phyloP scores from a whole-genome alignment of 2,888 invertebrate species.

The Rugalucina vietnamica region DNA sequence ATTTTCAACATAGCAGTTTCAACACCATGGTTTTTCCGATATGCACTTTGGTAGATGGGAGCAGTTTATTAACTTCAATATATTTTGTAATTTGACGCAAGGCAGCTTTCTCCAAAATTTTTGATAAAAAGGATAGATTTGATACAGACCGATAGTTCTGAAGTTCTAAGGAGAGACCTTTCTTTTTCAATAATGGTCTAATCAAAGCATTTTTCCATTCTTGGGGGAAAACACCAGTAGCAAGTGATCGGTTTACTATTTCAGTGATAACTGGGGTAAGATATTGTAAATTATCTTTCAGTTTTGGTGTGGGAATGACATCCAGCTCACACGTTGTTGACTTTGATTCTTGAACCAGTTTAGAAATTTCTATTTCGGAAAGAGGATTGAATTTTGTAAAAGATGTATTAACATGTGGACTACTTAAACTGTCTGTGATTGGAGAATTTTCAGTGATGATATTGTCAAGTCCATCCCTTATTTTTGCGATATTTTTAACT shows the following conservation, averaged over 20 bases:
- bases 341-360: conserved; percentile 28
- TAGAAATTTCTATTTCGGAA: conserved; percentile 27
- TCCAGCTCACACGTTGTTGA: conserved; percentile 35
- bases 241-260: conserved; percentile 33
- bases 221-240: conserved; percentile 33
- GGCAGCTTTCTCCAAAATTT: conserved; percentile 42
- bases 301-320: conserved; percentile 25
- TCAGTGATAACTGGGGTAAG: conserved; percentile 28
- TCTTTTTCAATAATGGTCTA: conserved; percentile 38
- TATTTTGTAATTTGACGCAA: conserved; percentile 30
- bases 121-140: conserved; percentile 41
- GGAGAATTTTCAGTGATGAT: neutral
- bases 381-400: conserved; percentile 17
- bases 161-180: conserved; percentile 35
- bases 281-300: conserved; percentile 30
- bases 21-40: conserved; percentile 38
- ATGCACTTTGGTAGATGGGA: conserved; percentile 49
- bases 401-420: neutral
- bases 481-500: conserved; percentile 33
- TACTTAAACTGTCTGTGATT: neutral
- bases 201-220: conserved; percentile 45
- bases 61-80: conserved; percentile 31
- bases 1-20: conserved; percentile 49
- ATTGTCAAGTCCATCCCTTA: conserved; percentile 33
- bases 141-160: conserved; percentile 46